These are phyloP conservation scores for Monochamus saltuarius DNA, from an alignment of 1,140 invertebrate species.

Conservation along the genomic window DNA sequence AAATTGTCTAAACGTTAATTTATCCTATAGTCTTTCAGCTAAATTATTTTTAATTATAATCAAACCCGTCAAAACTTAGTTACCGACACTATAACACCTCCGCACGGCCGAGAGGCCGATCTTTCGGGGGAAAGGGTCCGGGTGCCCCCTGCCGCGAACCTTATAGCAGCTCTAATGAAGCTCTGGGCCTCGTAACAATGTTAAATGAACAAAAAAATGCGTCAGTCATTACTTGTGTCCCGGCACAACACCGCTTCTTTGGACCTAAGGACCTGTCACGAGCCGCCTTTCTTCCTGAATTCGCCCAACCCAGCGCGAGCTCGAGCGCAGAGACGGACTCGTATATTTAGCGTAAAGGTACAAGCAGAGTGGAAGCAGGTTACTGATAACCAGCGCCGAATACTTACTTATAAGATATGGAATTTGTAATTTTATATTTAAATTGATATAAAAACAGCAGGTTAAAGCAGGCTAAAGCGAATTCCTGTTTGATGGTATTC, in stretches of 20 bases:
- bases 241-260: too few species aligned
- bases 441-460: too few species aligned
- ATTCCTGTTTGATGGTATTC: too few species aligned
- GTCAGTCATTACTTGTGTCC: constrained; percentile 17
- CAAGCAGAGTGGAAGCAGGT: too few species aligned
- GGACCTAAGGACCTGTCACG: constrained; percentile 7
- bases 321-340: background rate
- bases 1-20: too few species aligned
- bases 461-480: too few species aligned
- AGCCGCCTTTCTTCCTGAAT: constrained; percentile 20
- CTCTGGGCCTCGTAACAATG: constrained; percentile 11
- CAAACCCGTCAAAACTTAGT: constrained; percentile 14
- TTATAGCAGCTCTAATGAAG: constrained; percentile 20
- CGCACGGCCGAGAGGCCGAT: constrained; percentile 7
- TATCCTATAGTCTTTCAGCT: background rate
- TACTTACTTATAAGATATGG: too few species aligned
- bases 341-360: too few species aligned
- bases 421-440: too few species aligned
- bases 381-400: too few species aligned
- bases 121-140: constrained; percentile 5
- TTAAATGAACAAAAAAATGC: constrained; percentile 19
- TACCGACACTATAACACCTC: constrained; percentile 13
- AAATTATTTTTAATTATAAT: constrained; percentile 21
- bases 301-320: background rate
- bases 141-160: constrained; percentile 15